Conservation (phyloP, 2,888 invertebrate species). For the Patella depressa region DNA sequence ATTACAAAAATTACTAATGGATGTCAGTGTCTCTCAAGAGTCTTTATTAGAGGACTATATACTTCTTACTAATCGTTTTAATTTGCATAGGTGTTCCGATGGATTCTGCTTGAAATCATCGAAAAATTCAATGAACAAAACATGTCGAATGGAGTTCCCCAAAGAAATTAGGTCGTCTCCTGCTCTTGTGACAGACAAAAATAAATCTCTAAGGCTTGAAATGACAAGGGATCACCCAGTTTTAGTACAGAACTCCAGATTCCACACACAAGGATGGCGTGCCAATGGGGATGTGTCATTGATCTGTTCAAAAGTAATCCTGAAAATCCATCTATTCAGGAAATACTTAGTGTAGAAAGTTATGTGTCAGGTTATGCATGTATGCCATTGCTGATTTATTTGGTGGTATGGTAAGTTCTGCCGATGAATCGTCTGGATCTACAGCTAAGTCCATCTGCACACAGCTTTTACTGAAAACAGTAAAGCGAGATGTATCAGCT, state of each 20-base stretch:
- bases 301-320: slow-evolving; percentile 40
- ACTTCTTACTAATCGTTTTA: slow-evolving; percentile 34
- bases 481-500: slow-evolving; percentile 43
- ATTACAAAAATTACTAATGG: slow-evolving; percentile 27
- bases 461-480: slow-evolving; percentile 39
- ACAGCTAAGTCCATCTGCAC: slow-evolving; percentile 30
- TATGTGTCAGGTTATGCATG: slow-evolving; percentile 29
- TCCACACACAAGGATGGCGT: slow-evolving; percentile 44
- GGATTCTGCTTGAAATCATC: neutral
- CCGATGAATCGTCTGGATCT: neutral
- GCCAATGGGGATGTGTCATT: slow-evolving; percentile 45
- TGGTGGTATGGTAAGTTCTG: neutral
- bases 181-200: slow-evolving; percentile 40
- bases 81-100: slow-evolving; percentile 42
- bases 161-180: slow-evolving; percentile 26
- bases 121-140: neutral
- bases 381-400: slow-evolving; percentile 38
- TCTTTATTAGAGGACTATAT: slow-evolving; percentile 31
- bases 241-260: slow-evolving; percentile 42
- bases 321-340: slow-evolving; percentile 41
- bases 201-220: slow-evolving; percentile 41
- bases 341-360: slow-evolving; percentile 41
- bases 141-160: slow-evolving; percentile 44
- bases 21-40: slow-evolving; percentile 30
- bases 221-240: slow-evolving; percentile 45